Conservation (phyloP, 1,140 invertebrate genomes). For the Phocides pigmalion region DNA sequence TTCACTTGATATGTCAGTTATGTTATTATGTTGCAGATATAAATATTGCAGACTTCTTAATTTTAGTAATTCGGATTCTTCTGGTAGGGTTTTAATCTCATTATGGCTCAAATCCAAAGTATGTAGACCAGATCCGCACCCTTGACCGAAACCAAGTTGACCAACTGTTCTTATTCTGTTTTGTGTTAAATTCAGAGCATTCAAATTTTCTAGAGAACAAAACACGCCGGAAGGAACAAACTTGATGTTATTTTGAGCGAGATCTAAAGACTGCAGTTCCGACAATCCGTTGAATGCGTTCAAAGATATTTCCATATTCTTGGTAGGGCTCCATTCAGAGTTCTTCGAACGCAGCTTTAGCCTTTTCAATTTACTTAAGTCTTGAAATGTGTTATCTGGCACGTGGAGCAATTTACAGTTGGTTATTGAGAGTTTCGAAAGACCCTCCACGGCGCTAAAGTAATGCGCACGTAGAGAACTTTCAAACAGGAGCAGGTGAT, state of each 20-base stretch:
- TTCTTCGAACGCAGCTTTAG: slow-evolving; percentile 91
- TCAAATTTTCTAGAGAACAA: slow-evolving; percentile 90
- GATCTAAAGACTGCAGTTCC: slow-evolving; percentile 91
- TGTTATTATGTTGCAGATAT: slow-evolving; percentile 92
- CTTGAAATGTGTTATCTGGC: slow-evolving; percentile 90
- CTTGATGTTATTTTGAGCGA: slow-evolving; percentile 92
- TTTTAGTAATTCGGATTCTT: slow-evolving; percentile 89
- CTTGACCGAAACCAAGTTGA: slow-evolving; percentile 88
- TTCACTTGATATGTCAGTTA: slow-evolving; percentile 91
- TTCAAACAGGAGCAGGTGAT: slow-evolving; percentile 91
- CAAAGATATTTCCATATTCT: slow-evolving; percentile 87
- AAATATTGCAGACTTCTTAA: slow-evolving; percentile 90
- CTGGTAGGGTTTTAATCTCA: slow-evolving; percentile 88
- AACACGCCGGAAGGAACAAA: slow-evolving; percentile 89
- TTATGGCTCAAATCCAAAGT: slow-evolving; percentile 92
- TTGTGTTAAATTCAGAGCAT: slow-evolving; percentile 92
- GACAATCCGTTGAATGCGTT: slow-evolving; percentile 89
- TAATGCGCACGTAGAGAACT: slow-evolving; percentile 89
- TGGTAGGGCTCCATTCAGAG: slow-evolving; percentile 89
- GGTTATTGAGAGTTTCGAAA: slow-evolving; percentile 89
- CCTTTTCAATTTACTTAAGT: slow-evolving; percentile 89
- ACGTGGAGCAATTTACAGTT: slow-evolving; percentile 92
- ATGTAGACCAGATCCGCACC: slow-evolving; percentile 85
- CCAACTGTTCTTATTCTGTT: slow-evolving; percentile 91
- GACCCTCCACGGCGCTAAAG: slow-evolving; percentile 89